Conservation (phyloP, 2,113 vertebrate species). For the Leucopsar rothschildi region DNA sequence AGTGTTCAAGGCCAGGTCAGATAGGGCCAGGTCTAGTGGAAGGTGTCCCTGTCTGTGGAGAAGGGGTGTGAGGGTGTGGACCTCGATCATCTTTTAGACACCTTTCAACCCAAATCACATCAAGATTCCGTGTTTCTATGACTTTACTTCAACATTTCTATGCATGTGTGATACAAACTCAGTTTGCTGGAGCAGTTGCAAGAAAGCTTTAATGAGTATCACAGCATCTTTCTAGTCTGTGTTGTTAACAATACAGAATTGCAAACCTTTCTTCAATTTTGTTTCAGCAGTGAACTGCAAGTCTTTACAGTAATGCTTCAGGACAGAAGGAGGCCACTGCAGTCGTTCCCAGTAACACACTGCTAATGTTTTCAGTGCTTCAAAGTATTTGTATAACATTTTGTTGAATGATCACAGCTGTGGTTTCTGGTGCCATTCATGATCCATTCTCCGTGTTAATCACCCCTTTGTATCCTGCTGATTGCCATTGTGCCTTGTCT, state of each 20-base stretch:
- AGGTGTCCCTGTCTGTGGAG: neutral
- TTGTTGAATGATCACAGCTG: neutral
- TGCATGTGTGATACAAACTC: neutral
- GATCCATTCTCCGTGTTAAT: neutral
- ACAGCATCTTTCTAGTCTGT: neutral
- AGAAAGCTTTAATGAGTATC: neutral
- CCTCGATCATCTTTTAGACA: fast-evolving
- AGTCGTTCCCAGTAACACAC: neutral
- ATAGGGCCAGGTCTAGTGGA: neutral
- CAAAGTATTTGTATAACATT: neutral
- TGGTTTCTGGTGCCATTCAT: neutral
- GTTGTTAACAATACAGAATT: neutral
- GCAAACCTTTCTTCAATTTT: neutral
- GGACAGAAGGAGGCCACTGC: slow-evolving; percentile 23
- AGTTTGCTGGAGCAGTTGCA: neutral
- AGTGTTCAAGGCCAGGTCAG: neutral
- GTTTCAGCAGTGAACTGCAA: neutral
- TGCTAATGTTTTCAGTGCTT: neutral
- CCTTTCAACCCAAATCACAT: neutral
- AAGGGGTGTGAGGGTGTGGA: fast-evolving
- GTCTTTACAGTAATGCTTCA: neutral
- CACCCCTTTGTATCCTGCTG: neutral
- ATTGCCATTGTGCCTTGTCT: neutral
- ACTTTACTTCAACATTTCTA: neutral
- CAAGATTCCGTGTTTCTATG: neutral